These are phyloP conservation scores for Merluccius polli DNA, from an alignment of 2,797 vertebrate species.

Conservation along the genomic window DNA sequence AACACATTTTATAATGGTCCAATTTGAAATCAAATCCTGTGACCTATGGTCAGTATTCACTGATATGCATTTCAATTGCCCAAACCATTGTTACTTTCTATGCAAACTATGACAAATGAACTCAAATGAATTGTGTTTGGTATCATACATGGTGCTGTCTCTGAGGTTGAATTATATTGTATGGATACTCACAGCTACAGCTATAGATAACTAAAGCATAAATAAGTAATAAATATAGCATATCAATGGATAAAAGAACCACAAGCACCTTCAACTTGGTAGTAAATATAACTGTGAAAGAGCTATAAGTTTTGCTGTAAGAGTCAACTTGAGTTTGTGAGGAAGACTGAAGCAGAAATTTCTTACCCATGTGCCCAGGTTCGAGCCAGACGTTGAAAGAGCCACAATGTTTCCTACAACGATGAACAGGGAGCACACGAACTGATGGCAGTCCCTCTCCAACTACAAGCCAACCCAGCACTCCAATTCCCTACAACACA, in stretches of 20 bases:
- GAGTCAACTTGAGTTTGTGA: background rate
- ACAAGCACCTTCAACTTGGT: background rate
- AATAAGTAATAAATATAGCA: background rate
- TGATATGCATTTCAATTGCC: no score
- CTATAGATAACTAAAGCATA: background rate
- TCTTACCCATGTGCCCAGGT: slow-evolving; percentile 85
- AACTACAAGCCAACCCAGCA: slow-evolving; percentile 79
- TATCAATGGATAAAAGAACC: background rate
- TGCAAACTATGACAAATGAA: background rate
- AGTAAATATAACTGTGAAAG: no score
- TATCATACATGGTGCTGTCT: no score
- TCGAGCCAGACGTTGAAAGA: slow-evolving; percentile 79
- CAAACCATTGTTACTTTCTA: background rate
- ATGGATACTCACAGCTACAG: background rate
- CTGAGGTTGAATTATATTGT: background rate
- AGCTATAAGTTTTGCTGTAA: no score
- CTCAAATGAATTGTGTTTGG: background rate
- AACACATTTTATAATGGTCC: no score
- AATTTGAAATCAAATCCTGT: no score
- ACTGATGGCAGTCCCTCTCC: slow-evolving; percentile 82
- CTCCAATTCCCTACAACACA: slow-evolving; percentile 71
- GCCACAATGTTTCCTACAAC: slow-evolving; percentile 84
- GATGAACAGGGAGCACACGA: slow-evolving; percentile 75
- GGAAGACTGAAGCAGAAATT: background rate
- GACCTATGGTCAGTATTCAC: no score